Conservation (phyloP, 2,888 invertebrate species). For the Gordius sp. region DNA sequence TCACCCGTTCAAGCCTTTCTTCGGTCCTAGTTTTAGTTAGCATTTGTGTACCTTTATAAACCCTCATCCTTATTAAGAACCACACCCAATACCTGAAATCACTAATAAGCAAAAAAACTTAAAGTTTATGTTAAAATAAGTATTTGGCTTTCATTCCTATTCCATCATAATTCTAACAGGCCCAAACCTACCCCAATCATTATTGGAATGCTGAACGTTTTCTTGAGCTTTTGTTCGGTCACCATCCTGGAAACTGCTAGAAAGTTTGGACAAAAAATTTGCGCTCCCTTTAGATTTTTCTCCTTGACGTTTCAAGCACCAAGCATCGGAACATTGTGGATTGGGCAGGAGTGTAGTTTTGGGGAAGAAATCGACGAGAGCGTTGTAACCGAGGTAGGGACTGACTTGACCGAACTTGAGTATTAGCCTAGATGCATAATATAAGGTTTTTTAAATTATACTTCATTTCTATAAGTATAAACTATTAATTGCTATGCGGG, state of each 20-base stretch:
- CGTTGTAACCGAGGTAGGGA: conserved; percentile 81
- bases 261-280: not conserved
- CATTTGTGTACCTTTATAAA: no score
- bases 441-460: not conserved
- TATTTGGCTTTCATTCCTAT: no score
- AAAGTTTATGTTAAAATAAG: no score
- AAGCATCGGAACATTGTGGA: conserved; percentile 54
- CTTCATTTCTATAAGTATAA: no score
- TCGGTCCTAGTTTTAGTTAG: no score
- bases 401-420: conserved; percentile 66
- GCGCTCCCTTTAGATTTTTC: conserved; percentile 24
- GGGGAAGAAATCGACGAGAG: conserved; percentile 79
- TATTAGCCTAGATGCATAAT: conserved; percentile 41
- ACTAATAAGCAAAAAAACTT: no score
- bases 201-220: not conserved
- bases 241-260: not conserved
- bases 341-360: conserved; percentile 74
- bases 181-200: not conserved
- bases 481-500: no score
- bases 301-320: conserved; percentile 37
- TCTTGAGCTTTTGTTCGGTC: not conserved
- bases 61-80: no score
- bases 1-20: no score
- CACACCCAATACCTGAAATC: no score
- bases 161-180: no score